Percentiles rank a stretch among this genome's conserved stretches.
These are phyloP conservation scores for Polyommatus icarus DNA, from an alignment of 2,888 invertebrate genomes.

Conservation along the genomic window DNA sequence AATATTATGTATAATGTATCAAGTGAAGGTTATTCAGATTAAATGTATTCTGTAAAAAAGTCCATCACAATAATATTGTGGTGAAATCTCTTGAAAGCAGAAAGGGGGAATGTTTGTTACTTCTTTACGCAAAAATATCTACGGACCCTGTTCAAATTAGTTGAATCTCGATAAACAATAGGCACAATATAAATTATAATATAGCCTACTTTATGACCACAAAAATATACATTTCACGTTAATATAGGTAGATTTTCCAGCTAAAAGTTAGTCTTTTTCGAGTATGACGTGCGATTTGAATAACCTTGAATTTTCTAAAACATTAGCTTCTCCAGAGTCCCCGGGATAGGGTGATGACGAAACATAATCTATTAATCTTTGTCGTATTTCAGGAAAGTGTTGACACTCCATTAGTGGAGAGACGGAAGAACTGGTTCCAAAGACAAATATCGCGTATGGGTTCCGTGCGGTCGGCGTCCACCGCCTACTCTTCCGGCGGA, in stretches of 20 bases:
- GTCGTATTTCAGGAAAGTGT: slow-evolving; percentile 88
- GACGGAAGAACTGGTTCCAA: slow-evolving; percentile 93
- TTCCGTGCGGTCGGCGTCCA: slow-evolving; percentile 90
- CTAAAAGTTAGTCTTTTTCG: too few relatives aligned
- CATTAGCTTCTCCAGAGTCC: background rate
- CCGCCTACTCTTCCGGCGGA: slow-evolving; percentile 89
- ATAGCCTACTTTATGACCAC: too few relatives aligned
- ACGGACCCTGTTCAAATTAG: too few relatives aligned
- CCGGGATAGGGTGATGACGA: background rate
- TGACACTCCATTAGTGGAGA: slow-evolving; percentile 91
- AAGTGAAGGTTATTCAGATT: background rate
- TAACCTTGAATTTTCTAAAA: background rate
- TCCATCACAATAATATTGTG: too few relatives aligned
- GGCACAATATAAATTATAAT: too few relatives aligned
- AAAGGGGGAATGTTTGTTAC: too few relatives aligned
- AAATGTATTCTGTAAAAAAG: background rate
- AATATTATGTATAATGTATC: background rate
- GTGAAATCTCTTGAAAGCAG: too few relatives aligned
- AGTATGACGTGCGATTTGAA: background rate
- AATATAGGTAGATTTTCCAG: too few relatives aligned
- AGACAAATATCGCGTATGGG: slow-evolving; percentile 93
- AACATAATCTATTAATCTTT: background rate
- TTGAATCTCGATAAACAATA: too few relatives aligned
- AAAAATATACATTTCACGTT: too few relatives aligned
- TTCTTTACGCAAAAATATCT: too few relatives aligned